Base-by-base conservation (phyloP, 2,113 vertebrate species). In the Ifrita kowaldi region DNA sequence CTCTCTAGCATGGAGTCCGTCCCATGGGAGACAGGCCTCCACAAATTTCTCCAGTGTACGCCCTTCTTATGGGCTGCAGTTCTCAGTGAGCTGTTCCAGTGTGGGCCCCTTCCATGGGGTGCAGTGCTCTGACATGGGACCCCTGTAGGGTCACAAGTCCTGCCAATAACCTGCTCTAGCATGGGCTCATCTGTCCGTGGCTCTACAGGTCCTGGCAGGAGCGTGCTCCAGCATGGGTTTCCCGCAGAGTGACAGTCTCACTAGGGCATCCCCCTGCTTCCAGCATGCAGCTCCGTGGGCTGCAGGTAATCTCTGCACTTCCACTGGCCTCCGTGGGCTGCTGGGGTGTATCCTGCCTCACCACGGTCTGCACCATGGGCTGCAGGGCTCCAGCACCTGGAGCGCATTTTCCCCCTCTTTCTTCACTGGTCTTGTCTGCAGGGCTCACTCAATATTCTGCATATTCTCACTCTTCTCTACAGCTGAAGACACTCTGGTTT, bases 1-100 rank as follows among this genome's bases (percentile, higher is more conserved):
- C 33, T 57, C 37, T 46, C 12, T 28, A 39, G 17, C 0, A 0
- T 42, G 14, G 16, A 9, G 4, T 33, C 14, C 2, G 3, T 52
- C 11, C 27, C 5, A 16, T 14, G 23, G 23, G 11, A 30, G 16
- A 11, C 5, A n/a, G 9, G 16, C 37, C 52, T 92, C 26, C 42
- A 23, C 37, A 39, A 17, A 59, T 44, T 42, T 59, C 32, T 50
- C 8, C 15, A 33, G 0, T 50, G 10, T 23, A 6, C 57, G 37
- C 49, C 44, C 22, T 63, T 42, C 21, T 27, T n/a, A 46, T 17
- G n/a, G 33, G 23, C 37, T 52, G 52, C 33, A 67, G 44, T 39
- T 89, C 27, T 65, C 19, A 33, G 22, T 64, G 52, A 65, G 37
- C 16, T 71, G 6, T 27, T 70, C 15, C 26, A 33, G 13, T 4